A percentile compares a stretch with the other conserved stretches of the same genome.
phyloP scores from a whole-genome alignment of 2,113 vertebrate genomes.

The Trematocara variabile region DNA sequence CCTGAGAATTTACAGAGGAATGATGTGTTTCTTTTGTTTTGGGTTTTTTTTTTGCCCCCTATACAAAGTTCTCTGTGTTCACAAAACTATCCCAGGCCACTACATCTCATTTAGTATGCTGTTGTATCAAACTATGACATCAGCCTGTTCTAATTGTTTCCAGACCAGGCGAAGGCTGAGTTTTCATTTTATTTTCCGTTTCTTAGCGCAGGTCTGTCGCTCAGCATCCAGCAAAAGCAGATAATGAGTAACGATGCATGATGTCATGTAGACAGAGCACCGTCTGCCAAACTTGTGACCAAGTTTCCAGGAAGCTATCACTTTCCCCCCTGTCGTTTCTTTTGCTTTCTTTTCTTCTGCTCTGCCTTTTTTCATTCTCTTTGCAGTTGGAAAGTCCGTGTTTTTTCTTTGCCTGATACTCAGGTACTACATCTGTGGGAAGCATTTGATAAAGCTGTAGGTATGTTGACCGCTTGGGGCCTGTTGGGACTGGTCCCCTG shows the following conservation, averaged over 20 bases:
- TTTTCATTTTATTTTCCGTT: conserved; percentile 65
- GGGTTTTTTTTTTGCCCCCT: accelerated
- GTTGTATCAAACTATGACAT: conserved; percentile 72
- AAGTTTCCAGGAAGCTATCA: conserved; percentile 52
- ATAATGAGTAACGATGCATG: conserved; percentile 55
- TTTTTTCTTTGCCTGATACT: background rate
- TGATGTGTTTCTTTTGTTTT: background rate
- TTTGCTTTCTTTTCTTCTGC: conserved; percentile 4
- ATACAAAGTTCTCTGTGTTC: conserved; percentile 50
- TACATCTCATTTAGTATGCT: conserved; percentile 55
- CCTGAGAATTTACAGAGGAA: conserved; percentile 12
- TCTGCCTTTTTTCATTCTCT: conserved; percentile 18
- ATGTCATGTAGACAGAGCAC: conserved; percentile 56
- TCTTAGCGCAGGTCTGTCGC: conserved; percentile 16
- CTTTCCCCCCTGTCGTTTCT: conserved; percentile 1
- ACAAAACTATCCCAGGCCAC: conserved; percentile 22
- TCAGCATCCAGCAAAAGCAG: conserved; percentile 46
- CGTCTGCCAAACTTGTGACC: conserved; percentile 21
- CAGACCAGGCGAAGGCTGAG: conserved; percentile 44
- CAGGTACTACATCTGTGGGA: background rate
- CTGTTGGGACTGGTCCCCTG: conserved; percentile 1
- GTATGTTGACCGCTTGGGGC: conserved; percentile 23
- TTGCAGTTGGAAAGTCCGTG: background rate
- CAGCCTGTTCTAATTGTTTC: conserved; percentile 70
- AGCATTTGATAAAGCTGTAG: conserved; percentile 21